Conservation (phyloP, 2,797 vertebrate species). For the Bothrops alternatus region DNA sequence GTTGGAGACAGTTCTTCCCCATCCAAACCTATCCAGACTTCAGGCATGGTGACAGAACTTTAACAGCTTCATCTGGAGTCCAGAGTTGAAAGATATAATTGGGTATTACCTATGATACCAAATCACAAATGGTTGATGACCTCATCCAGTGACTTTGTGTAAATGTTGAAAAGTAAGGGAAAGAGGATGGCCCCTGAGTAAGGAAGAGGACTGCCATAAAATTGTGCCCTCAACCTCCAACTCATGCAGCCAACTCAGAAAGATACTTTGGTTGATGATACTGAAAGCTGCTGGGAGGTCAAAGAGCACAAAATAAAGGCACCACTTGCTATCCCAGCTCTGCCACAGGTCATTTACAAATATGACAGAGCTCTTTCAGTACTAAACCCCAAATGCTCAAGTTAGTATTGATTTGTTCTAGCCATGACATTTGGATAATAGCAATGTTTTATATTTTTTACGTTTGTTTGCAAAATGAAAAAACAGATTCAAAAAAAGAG, state of each 20-base stretch:
- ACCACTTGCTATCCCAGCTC: not conserved
- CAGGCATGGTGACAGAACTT: not conserved
- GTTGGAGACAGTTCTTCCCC: not conserved
- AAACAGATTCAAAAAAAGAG: not conserved
- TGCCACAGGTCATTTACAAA: not conserved
- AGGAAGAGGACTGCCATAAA: not conserved
- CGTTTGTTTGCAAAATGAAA: not conserved
- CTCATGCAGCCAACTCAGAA: not conserved
- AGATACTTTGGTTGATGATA: not conserved
- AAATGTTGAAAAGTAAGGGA: not conserved
- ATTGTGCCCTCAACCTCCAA: not conserved
- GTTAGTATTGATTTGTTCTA: not conserved
- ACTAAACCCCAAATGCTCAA: not conserved
- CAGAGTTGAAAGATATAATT: not conserved
- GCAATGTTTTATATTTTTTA: not conserved
- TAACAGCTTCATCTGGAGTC: not conserved
- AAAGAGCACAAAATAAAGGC: not conserved
- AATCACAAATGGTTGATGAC: not conserved
- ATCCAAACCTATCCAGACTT: not conserved
- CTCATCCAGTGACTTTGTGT: not conserved
- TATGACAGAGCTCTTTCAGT: not conserved
- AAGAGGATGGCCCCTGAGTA: not conserved
- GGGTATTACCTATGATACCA: not conserved
- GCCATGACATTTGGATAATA: not conserved
- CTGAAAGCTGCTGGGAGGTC: not conserved